These are phyloP conservation scores for Ommatoiulus sabulosus DNA, from an alignment of 2,888 invertebrate genomes.

Conservation along the genomic window DNA sequence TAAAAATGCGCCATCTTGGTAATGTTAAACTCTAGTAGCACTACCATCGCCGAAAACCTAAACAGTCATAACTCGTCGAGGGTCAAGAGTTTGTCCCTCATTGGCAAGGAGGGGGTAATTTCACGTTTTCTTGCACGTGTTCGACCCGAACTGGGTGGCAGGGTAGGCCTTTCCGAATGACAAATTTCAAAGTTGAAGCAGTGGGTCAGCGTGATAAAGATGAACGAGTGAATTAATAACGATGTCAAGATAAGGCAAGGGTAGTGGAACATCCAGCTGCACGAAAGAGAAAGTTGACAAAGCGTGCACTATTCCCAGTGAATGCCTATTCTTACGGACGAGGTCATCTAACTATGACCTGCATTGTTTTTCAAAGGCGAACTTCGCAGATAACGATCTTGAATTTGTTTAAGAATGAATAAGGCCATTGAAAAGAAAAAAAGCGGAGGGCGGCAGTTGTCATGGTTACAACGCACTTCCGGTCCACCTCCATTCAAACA, in stretches of 20 bases:
- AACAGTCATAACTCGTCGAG: neutral
- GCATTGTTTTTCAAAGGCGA: neutral
- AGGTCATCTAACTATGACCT: slow-evolving; percentile 20
- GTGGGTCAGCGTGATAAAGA: slow-evolving; percentile 39
- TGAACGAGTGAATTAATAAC: neutral
- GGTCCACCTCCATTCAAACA: neutral
- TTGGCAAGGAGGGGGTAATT: neutral
- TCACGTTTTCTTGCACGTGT: neutral
- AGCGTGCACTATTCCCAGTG: neutral
- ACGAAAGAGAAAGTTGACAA: neutral
- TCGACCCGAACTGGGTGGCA: neutral
- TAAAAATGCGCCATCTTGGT: no score
- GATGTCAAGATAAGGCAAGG: neutral
- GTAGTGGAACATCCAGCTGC: neutral
- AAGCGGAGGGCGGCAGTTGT: slow-evolving; percentile 17
- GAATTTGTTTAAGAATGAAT: slow-evolving; percentile 19
- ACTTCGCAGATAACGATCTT: neutral
- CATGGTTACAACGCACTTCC: slow-evolving; percentile 19
- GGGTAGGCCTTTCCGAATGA: slow-evolving; percentile 29
- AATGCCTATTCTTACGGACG: neutral
- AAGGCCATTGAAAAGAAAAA: neutral
- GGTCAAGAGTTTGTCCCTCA: neutral
- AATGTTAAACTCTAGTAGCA: neutral
- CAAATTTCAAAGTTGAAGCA: neutral
- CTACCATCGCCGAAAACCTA: neutral